phyloP scores from a whole-genome alignment of 1,140 invertebrate species.

The Tetramorium parvispinum region DNA sequence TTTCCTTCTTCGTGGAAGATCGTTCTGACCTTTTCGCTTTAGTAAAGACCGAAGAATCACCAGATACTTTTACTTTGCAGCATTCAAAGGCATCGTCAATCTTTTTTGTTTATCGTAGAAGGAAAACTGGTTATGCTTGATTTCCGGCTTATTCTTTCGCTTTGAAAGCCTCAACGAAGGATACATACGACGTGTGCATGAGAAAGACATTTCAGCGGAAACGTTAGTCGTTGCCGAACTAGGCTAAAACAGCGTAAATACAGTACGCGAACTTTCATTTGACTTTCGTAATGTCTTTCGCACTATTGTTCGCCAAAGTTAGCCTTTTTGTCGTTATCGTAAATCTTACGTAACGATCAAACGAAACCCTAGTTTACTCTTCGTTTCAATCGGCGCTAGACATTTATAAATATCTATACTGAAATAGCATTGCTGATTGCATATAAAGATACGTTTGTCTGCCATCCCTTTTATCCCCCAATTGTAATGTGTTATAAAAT shows the following conservation, averaged over 20 bases:
- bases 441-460: not conserved
- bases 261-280: slow-evolving; percentile 68
- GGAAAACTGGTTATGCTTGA: not conserved
- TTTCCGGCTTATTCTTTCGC: slow-evolving; percentile 18
- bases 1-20: slow-evolving; percentile 27
- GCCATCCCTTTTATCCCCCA: not conserved
- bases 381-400: not conserved
- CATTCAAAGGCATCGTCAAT: not conserved
- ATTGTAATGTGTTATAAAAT: not conserved
- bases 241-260: slow-evolving; percentile 38
- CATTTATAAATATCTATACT: not conserved
- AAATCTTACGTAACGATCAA: slow-evolving; percentile 60
- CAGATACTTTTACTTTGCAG: slow-evolving; percentile 40
- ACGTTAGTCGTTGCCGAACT: slow-evolving; percentile 19
- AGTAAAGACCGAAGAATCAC: slow-evolving; percentile 22
- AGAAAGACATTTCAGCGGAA: slow-evolving; percentile 45
- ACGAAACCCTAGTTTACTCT: slow-evolving; percentile 11
- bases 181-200: not conserved
- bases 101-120: not conserved
- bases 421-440: not conserved
- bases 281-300: slow-evolving; percentile 68
- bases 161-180: not conserved
- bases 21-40: slow-evolving; percentile 55
- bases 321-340: slow-evolving; percentile 43
- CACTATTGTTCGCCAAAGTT: slow-evolving; percentile 65